Percentiles rank a stretch among this genome's conserved stretches.
Evolutionary conservation across 1,140 invertebrate species (phyloP).

Genomic region (Sycobia sp.): DNA sequence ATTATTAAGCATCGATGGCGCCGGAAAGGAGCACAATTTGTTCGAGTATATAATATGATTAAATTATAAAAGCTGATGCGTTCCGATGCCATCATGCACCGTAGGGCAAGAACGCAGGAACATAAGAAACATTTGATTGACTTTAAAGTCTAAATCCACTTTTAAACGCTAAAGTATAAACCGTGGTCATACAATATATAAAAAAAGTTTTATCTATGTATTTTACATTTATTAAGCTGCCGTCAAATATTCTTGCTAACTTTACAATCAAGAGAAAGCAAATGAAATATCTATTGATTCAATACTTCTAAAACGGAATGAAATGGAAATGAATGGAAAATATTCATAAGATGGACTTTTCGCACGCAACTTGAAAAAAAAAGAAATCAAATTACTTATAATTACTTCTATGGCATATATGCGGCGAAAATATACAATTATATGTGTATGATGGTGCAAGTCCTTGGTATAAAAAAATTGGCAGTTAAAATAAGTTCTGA

Average conservation of each 20-base stretch:
- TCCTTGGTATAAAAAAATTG: constrained; percentile 39
- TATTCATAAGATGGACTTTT: constrained; percentile 29
- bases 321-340: constrained; percentile 13
- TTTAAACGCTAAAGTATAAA: constrained; percentile 11
- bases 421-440: constrained; percentile 21
- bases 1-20: constrained; percentile 4
- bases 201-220: constrained; percentile 13
- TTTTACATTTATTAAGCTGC: constrained; percentile 25
- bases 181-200: constrained; percentile 13
- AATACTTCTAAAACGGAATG: constrained; percentile 34
- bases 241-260: constrained; percentile 3
- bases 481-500: constrained; percentile 43
- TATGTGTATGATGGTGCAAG: background rate
- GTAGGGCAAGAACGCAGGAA: constrained; percentile 28
- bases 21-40: background rate
- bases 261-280: constrained; percentile 6
- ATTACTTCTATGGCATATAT: constrained; percentile 30
- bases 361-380: constrained; percentile 39
- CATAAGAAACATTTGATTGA: constrained; percentile 31
- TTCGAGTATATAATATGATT: constrained; percentile 14
- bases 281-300: constrained; percentile 1
- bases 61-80: constrained; percentile 15
- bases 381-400: constrained; percentile 39
- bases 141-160: constrained; percentile 13
- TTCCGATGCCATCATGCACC: background rate